Conservation (phyloP, 2,888 invertebrate genomes). For the Amiota minor region DNA sequence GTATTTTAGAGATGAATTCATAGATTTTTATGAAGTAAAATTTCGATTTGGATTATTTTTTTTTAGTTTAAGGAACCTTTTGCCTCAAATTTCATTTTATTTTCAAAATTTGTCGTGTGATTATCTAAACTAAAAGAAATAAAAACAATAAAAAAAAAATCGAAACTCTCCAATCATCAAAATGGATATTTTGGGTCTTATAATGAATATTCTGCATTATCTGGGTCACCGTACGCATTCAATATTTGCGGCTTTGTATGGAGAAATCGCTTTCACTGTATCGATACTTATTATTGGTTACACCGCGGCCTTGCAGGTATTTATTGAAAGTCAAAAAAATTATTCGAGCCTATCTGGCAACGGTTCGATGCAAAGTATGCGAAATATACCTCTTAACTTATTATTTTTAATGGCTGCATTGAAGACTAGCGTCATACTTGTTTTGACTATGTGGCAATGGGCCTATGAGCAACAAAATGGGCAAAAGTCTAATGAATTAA, state of each 20-base stretch:
- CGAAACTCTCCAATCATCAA: no score
- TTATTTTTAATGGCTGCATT: not conserved
- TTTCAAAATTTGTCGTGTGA: not conserved
- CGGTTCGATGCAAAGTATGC: not conserved
- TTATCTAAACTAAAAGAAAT: no score
- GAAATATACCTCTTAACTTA: not conserved
- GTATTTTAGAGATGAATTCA: not conserved
- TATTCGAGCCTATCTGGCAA: no score
- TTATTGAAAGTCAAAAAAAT: not conserved
- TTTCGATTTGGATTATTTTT: not conserved
- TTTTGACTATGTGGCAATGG: constrained; percentile 38
- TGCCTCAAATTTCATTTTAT: not conserved
- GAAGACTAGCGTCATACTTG: constrained; percentile 44
- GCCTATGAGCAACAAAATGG: not conserved
- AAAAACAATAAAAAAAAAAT: no score
- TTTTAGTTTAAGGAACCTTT: not conserved
- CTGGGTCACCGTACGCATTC: no score
- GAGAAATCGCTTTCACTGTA: no score
- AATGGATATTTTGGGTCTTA: no score
- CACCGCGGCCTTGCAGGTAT: not conserved
- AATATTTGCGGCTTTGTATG: no score
- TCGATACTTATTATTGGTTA: no score
- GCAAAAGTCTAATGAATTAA: constrained; percentile 42
- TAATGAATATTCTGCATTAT: no score
- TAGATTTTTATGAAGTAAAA: not conserved